Conservation (phyloP, 2,888 invertebrate genomes). For the Caenorhabditis drosophilae region DNA sequence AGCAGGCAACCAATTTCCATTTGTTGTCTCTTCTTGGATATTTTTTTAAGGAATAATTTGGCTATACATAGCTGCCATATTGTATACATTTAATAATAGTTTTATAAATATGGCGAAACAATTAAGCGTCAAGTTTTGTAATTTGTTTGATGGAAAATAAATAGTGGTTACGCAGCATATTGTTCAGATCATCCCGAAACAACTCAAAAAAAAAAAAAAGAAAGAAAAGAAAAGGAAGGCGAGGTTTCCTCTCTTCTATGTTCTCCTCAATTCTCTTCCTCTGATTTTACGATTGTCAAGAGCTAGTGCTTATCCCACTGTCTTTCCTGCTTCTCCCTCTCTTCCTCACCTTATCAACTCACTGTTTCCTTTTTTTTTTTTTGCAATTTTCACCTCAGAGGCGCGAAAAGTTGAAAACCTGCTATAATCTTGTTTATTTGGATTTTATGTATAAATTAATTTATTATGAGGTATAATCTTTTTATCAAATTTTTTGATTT, state of each 20-base stretch:
- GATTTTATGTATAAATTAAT: slow-evolving; percentile 34
- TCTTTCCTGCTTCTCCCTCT: too few species aligned
- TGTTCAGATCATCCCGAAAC: too few species aligned
- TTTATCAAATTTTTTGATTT: too few species aligned
- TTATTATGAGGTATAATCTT: slow-evolving; percentile 30
- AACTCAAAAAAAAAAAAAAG: too few species aligned
- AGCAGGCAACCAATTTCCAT: slow-evolving; percentile 2
- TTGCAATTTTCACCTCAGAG: too few species aligned
- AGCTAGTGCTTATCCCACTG: not conserved
- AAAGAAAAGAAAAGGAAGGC: too few species aligned
- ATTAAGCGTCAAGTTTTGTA: not conserved
- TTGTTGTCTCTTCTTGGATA: slow-evolving; percentile 23
- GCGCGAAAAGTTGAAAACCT: too few species aligned
- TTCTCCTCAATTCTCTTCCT: not conserved
- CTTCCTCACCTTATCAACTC: too few species aligned
- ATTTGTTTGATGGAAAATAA: slow-evolving; percentile 14
- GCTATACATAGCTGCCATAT: slow-evolving; percentile 27
- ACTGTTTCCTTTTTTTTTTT: too few species aligned
- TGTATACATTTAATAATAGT: not conserved
- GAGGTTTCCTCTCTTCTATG: too few species aligned
- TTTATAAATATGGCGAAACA: not conserved
- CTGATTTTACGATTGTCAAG: not conserved
- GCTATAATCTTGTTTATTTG: too few species aligned
- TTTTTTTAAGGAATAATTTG: too few species aligned
- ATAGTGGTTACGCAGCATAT: slow-evolving; percentile 20